Evolutionary conservation across 2,888 invertebrate species (phyloP).

Genomic region (Leptopilina myrica): DNA sequence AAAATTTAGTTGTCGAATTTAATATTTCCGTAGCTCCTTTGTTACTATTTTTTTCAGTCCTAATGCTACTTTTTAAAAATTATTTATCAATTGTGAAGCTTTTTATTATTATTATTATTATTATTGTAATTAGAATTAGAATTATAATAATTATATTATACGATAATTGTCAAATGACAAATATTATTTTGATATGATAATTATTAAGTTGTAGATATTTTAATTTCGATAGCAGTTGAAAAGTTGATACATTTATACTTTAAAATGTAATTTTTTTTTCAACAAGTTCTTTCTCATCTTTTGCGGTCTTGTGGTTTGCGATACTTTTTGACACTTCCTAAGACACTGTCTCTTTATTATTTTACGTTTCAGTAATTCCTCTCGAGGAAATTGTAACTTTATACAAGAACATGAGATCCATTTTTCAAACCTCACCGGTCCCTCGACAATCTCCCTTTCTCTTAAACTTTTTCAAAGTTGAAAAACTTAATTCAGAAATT

Average conservation of each 20-base stretch:
- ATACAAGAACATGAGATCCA: not conserved
- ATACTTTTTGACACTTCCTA: constrained; percentile 24
- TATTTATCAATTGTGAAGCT: too few relatives aligned
- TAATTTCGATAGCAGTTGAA: too few relatives aligned
- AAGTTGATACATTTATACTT: not conserved
- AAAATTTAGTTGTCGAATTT: too few relatives aligned
- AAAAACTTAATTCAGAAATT: not conserved
- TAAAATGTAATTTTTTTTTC: not conserved
- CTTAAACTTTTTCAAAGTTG: not conserved
- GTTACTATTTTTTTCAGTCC: too few relatives aligned
- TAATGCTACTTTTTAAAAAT: too few relatives aligned
- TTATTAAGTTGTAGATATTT: too few relatives aligned
- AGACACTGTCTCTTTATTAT: constrained; percentile 21
- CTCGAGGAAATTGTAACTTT: not conserved
- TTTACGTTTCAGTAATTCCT: constrained; percentile 18
- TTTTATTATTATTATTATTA: too few relatives aligned
- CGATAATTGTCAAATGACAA: too few relatives aligned
- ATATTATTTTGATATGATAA: too few relatives aligned
- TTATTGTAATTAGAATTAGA: too few relatives aligned
- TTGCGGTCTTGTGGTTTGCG: constrained; percentile 19
- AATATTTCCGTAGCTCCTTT: too few relatives aligned
- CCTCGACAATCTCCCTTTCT: not conserved
- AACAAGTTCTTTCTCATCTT: constrained; percentile 6
- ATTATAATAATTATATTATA: too few relatives aligned
- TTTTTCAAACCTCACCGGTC: not conserved